Evolutionary conservation across 2,113 vertebrate genomes (phyloP), one percentile per base, ranked within the genome.

Genomic region (Chelonoidis abingdonii): DNA sequence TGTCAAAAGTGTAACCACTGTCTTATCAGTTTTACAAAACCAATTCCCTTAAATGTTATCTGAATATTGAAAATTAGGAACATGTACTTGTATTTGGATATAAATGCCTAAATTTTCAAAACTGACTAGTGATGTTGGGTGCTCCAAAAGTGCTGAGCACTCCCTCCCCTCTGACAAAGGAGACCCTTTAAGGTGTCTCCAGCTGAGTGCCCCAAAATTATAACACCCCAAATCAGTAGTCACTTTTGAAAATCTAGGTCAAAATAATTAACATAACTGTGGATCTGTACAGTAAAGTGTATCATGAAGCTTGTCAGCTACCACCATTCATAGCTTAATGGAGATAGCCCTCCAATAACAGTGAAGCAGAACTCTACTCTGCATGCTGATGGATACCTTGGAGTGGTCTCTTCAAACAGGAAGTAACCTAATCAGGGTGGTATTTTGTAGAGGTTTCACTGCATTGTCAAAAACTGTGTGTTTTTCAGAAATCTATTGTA

Each of bases 401-500:
- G 21, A 4, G 14, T 27, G n/a, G n/a, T 54, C n/a, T 38, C 11
- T 41, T 79, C 19, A 10, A 13, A 16, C 10, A 8, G 29, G 80
- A n/a, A 81, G 9, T 54, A 54, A 5, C 57, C 38, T 84, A 38
- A 82, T 65, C 4, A 29, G 44, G 9, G 12, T 25, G 41, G 2
- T 82, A 21, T 87, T 47, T 49, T 81, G 59, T 91, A 44, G 29
- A 0, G 0, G 35, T 31, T 56, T 27, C 24, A 4, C 0, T 12
- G 21, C 16, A 5, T 11, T 54, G 21, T 84, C 11, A 79, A 52
- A 93, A 83, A 81, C 86, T 41, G 11, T 4, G 0, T 57, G n/a
- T 17, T 89, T 94, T 97, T 94, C 87, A 91, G 59, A 8, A 80
- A 84, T 90, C 0, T 1, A 62, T 38, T 91, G n/a, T 25, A 47